A percentile compares a stretch with the other conserved stretches of the same genome.
Evolutionary conservation across 2,113 vertebrate species (phyloP).

Genomic region (Herpetotheres cachinnans): DNA sequence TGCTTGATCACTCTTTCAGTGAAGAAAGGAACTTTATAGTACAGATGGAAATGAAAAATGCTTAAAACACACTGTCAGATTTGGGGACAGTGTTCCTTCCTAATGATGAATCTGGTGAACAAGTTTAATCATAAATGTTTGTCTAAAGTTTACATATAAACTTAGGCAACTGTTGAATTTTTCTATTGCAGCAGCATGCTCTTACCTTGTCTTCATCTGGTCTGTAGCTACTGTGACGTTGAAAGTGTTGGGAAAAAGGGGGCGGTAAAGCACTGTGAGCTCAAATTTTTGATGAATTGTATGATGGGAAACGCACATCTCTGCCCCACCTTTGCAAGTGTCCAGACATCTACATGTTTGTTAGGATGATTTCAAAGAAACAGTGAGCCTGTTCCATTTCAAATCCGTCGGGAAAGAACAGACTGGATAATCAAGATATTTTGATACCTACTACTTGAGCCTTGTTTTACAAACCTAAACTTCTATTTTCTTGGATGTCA

Average conservation of each 20-base stretch:
- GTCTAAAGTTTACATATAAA: not conserved
- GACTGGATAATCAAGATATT: not conserved
- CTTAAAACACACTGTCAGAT: not conserved
- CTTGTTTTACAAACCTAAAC: not conserved
- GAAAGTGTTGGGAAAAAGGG: not conserved
- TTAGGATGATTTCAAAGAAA: not conserved
- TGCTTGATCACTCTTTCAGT: too few relatives aligned
- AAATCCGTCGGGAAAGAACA: not conserved
- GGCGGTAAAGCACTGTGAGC: not conserved
- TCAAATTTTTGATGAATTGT: not conserved
- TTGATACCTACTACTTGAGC: not conserved
- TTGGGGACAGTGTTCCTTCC: not conserved
- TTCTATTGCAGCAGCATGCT: not conserved
- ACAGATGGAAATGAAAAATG: not conserved
- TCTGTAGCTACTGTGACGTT: not conserved
- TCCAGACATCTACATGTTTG: accelerated
- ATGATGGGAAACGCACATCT: not conserved
- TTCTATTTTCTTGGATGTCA: not conserved
- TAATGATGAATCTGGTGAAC: not conserved
- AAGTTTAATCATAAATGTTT: not conserved
- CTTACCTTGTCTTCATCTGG: not conserved
- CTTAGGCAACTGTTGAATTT: not conserved
- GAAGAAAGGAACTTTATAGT: not conserved
- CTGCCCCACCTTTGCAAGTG: not conserved
- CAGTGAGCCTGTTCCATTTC: not conserved